Evolutionary conservation across 2,113 vertebrate species (phyloP), one percentile per base, ranked within the genome.

Genomic region (Syrrhaptes paradoxus): DNA sequence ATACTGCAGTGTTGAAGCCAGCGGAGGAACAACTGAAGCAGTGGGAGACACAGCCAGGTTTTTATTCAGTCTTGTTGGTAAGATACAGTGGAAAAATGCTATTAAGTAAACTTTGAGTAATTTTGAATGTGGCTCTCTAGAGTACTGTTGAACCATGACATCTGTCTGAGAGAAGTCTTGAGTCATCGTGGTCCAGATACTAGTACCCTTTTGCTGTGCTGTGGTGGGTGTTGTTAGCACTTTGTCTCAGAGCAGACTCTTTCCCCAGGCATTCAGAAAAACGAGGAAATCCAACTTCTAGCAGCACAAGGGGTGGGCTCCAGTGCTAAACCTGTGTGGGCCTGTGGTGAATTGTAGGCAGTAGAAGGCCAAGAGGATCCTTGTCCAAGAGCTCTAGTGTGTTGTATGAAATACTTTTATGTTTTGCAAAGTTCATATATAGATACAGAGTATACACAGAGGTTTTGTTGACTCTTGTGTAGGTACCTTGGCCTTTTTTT

Each of bases 41-140:
- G 97, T 99, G 99, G 99, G 99, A 99, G 97, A 99, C 99, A 8
- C 99, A 99, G 96, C 99, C 99, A 31, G 99, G 99, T 61, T 99
- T 99, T 97, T 99, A 99, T 96, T 99, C 99, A 11, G 99, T 99
- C 55, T 98, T 99, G 45, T 97, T 99, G 99, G 99, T 99, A 98
- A 98, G 99, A 94, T 75, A 68, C 80, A 85, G 59, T 90, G 77
- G 17, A 54, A 84, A 83, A 93, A 10, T 92, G 11, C 38, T 79
- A 3, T 83, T 49, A 51, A n/a, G 54, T 85, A 87, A 65, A 71
- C 75, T 77, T 31, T 48, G 52, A 74, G 28, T 59, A 63, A 87
- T 87, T 75, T 38, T 58, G 36, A 36, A 10, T 57, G 12, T 77
- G n/a, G 2, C 11, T 43, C 1, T 85, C 15, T 38, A 55, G 43